Evolutionary conservation across 2,113 vertebrate species (phyloP).

Genomic region (Varanus salvator): DNA sequence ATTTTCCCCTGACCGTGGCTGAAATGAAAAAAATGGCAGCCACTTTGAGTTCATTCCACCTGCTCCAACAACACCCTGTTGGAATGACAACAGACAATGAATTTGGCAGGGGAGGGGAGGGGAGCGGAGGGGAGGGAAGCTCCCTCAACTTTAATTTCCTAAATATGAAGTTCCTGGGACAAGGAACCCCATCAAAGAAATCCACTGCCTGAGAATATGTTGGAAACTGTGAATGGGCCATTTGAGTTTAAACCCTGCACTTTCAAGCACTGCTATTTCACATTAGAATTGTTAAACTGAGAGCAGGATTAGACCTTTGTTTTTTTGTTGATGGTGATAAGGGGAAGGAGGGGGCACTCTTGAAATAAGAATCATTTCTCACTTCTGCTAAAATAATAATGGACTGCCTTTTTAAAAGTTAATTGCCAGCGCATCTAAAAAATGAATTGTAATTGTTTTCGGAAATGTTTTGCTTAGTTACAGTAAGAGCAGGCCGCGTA

Average conservation of each 20-base stretch:
- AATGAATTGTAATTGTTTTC: constrained; percentile 44
- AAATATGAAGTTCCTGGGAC: too few species aligned
- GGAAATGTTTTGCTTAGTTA: constrained; percentile 35
- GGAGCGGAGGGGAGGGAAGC: too few species aligned
- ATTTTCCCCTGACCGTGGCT: too few species aligned
- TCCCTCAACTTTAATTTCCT: too few species aligned
- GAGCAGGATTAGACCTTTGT: not conserved
- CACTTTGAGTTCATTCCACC: too few species aligned
- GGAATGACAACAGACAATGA: too few species aligned
- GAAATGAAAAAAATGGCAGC: too few species aligned
- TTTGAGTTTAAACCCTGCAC: not conserved
- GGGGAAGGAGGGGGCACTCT: not conserved
- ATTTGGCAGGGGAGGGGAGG: too few species aligned
- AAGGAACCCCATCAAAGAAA: not conserved
- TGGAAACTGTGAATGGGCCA: not conserved
- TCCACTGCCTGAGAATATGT: not conserved
- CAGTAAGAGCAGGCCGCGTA: constrained; percentile 12
- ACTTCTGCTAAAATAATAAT: constrained; percentile 8
- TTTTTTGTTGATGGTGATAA: not conserved
- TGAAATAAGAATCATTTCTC: not conserved
- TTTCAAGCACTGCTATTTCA: not conserved
- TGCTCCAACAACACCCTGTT: too few species aligned
- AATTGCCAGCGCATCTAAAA: constrained; percentile 44
- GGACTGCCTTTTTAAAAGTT: not conserved
- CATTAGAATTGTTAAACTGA: not conserved